Percentiles rank a stretch among this genome's conserved stretches.
These are phyloP conservation scores for Bubo scandiacus DNA, from an alignment of 2,113 vertebrate genomes.

Conservation along the genomic window DNA sequence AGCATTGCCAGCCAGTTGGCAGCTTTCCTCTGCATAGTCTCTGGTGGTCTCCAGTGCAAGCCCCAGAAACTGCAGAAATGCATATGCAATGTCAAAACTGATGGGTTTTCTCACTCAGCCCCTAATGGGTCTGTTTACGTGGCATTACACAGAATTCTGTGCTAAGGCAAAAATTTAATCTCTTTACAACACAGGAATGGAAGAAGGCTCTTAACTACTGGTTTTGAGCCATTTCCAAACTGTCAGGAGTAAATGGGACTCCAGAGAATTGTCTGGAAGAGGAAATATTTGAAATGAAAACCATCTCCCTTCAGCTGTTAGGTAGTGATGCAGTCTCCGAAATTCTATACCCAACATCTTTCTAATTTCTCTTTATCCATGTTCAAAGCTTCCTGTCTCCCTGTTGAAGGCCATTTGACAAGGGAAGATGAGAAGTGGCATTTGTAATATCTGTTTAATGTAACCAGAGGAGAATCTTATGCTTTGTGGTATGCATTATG, in stretches of 20 bases:
- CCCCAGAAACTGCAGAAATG: background rate
- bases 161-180: background rate
- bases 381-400: constrained; percentile 37
- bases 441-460: constrained; percentile 45
- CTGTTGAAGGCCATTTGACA: constrained; percentile 43
- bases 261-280: constrained; percentile 55
- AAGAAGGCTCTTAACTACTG: constrained; percentile 33
- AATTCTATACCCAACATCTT: constrained; percentile 31
- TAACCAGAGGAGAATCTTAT: background rate
- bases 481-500: constrained; percentile 14
- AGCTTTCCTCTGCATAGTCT: background rate
- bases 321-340: constrained; percentile 32
- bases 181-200: background rate
- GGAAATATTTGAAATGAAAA: constrained; percentile 61
- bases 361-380: constrained; percentile 60
- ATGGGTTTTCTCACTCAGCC: background rate
- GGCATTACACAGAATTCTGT: background rate
- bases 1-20: background rate
- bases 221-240: constrained; percentile 13
- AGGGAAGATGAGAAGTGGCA: background rate
- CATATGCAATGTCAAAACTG: background rate
- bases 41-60: background rate
- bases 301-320: constrained; percentile 52
- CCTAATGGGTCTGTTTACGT: background rate
- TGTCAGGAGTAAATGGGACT: constrained; percentile 41